phyloP scores from a whole-genome alignment of 2,113 vertebrate species.

The Empidonax alnorum region DNA sequence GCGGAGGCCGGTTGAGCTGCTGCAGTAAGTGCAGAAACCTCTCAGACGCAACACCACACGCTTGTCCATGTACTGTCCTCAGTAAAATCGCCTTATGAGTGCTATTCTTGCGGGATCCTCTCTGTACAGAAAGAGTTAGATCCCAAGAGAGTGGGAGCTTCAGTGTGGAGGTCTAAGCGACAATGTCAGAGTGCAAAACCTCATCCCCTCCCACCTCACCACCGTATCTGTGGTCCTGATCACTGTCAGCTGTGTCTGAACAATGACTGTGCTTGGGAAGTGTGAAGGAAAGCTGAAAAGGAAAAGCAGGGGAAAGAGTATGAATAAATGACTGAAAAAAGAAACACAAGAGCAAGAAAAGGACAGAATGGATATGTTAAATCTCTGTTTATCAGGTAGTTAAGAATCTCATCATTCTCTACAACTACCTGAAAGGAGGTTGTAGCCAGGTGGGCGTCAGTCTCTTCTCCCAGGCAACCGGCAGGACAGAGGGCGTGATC shows the following conservation, averaged over 20 bases:
- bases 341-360: accelerated
- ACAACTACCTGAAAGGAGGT: no score
- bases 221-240: neutral
- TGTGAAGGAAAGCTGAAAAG: neutral
- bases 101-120: neutral
- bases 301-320: neutral
- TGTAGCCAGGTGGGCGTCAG: no score
- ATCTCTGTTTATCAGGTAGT: neutral
- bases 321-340: neutral
- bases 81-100: neutral
- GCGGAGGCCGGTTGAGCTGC: neutral
- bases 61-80: neutral
- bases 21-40: neutral
- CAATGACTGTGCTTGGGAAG: neutral
- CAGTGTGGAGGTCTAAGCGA: neutral
- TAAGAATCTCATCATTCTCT: neutral
- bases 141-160: neutral
- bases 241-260: neutral
- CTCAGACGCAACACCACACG: accelerated
- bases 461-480: no score
- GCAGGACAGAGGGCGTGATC: no score
- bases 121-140: neutral
- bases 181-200: neutral
- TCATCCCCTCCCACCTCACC: neutral
- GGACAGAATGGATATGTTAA: neutral